A percentile compares a stretch with the other conserved stretches of the same genome.
phyloP scores from a whole-genome alignment of 2,797 vertebrate genomes.

The Hoplostethus atlanticus region DNA sequence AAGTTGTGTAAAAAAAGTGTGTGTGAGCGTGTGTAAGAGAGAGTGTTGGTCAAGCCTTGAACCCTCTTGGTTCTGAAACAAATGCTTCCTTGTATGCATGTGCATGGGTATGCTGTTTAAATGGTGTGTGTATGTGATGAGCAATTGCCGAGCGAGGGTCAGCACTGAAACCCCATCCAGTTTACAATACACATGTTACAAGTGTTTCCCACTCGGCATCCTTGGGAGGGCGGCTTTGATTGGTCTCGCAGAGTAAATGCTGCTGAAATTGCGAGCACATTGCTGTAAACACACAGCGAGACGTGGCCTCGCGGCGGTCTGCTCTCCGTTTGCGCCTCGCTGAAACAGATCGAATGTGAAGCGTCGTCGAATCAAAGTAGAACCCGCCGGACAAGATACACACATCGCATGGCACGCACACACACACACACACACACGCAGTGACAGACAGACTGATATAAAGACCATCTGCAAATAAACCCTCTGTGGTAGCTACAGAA shows the following conservation, averaged over 20 bases:
- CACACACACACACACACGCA: too few species aligned
- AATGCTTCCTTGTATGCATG: conserved; percentile 39
- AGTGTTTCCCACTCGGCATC: conserved; percentile 75
- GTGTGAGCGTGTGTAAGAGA: conserved; percentile 1
- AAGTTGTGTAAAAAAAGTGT: not conserved
- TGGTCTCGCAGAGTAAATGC: conserved; percentile 74
- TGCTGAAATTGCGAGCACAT: conserved; percentile 81
- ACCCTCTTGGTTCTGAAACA: conserved; percentile 50
- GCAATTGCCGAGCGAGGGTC: conserved; percentile 66
- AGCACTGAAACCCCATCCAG: conserved; percentile 63
- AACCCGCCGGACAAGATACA: conserved; percentile 56
- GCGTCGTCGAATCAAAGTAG: conserved; percentile 66
- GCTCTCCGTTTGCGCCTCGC: conserved; percentile 69
- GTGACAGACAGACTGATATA: conserved; percentile 26
- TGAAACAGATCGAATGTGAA: conserved; percentile 77
- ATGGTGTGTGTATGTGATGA: conserved; percentile 51
- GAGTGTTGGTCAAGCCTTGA: conserved; percentile 60
- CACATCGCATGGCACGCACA: conserved; percentile 70
- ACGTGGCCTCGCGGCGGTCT: conserved; percentile 68
- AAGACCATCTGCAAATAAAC: conserved; percentile 51
- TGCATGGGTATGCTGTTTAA: conserved; percentile 44
- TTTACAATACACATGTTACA: conserved; percentile 72
- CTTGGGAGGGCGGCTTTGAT: conserved; percentile 76
- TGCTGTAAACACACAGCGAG: conserved; percentile 78
- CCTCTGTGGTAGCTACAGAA: conserved; percentile 63